These are phyloP conservation scores for Dicyrtomina minuta DNA, from an alignment of 2,888 invertebrate genomes.

Conservation along the genomic window DNA sequence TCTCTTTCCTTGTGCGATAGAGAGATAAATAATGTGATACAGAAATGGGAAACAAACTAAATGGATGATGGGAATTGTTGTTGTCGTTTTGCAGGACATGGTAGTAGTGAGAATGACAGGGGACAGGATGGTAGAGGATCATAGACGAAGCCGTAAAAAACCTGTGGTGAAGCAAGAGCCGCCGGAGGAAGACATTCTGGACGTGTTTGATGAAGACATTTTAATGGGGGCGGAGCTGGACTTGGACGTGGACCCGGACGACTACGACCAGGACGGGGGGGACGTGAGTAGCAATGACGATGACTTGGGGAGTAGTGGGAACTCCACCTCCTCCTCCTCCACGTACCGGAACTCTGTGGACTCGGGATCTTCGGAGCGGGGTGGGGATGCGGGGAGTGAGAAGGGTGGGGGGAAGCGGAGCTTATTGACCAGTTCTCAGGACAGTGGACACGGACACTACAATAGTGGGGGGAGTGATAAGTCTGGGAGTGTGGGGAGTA, in stretches of 20 bases:
- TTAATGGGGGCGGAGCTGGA: conserved; percentile 45
- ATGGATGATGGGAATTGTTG: too few species aligned
- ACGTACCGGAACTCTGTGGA: conserved; percentile 44
- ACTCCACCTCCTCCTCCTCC: conserved; percentile 48
- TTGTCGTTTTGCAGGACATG: conserved; percentile 48
- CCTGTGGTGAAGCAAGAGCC: conserved; percentile 20
- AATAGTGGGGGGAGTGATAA: conserved; percentile 48
- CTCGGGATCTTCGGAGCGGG: conserved; percentile 30
- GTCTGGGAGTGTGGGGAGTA: conserved; percentile 38
- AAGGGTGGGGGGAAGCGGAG: conserved; percentile 43
- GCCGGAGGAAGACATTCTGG: conserved; percentile 40
- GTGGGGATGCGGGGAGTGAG: conserved; percentile 37
- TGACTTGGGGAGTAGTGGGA: conserved; percentile 45
- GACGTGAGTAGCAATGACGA: conserved; percentile 45
- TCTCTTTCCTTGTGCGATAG: background rate
- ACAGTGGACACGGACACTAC: conserved; percentile 26
- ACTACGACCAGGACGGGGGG: conserved; percentile 47
- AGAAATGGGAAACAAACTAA: too few species aligned
- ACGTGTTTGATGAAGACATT: conserved; percentile 50
- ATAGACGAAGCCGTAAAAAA: conserved; percentile 49
- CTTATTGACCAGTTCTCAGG: background rate
- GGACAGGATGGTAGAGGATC: conserved; percentile 50
- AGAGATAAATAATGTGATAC: too few species aligned
- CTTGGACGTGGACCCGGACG: conserved; percentile 47
- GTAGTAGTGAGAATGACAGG: conserved; percentile 51